Percentiles rank a stretch among this genome's conserved stretches.
These are phyloP conservation scores for Aethes cnicana DNA, from an alignment of 2,888 invertebrate species.

Conservation along the genomic window DNA sequence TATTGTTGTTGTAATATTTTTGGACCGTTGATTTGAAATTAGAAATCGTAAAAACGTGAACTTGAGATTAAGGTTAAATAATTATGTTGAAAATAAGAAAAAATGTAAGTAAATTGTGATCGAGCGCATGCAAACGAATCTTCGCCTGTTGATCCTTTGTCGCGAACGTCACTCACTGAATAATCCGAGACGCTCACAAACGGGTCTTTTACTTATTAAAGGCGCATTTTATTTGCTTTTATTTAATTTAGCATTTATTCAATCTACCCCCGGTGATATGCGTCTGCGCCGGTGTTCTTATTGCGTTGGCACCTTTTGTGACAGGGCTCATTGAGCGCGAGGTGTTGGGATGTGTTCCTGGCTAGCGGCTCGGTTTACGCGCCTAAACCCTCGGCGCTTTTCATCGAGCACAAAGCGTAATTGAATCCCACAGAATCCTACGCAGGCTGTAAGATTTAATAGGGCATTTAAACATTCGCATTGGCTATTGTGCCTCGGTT, in stretches of 20 bases:
- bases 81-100: neutral
- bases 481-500: constrained; percentile 79
- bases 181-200: constrained; percentile 57
- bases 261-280: constrained; percentile 75
- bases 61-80: constrained; percentile 5
- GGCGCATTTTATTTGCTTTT: constrained; percentile 78
- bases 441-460: constrained; percentile 80
- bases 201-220: constrained; percentile 69
- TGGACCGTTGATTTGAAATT: constrained; percentile 25
- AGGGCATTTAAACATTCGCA: constrained; percentile 82
- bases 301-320: constrained; percentile 80
- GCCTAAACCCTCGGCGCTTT: constrained; percentile 73
- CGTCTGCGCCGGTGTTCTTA: constrained; percentile 64
- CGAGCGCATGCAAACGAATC: constrained; percentile 5
- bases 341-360: constrained; percentile 80
- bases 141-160: constrained; percentile 49
- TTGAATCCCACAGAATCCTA: constrained; percentile 82
- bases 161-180: constrained; percentile 64
- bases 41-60: constrained; percentile 11
- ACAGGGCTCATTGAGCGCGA: constrained; percentile 78
- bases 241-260: constrained; percentile 83
- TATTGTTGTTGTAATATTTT: constrained; percentile 26
- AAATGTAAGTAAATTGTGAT: constrained; percentile 1
- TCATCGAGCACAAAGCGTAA: constrained; percentile 81
- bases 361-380: constrained; percentile 76